Evolutionary conservation across 92 coral and sea anemone genomes (phyloP), one percentile per base, ranked within the genome.

Genomic region (Plumapathes pennacea): DNA sequence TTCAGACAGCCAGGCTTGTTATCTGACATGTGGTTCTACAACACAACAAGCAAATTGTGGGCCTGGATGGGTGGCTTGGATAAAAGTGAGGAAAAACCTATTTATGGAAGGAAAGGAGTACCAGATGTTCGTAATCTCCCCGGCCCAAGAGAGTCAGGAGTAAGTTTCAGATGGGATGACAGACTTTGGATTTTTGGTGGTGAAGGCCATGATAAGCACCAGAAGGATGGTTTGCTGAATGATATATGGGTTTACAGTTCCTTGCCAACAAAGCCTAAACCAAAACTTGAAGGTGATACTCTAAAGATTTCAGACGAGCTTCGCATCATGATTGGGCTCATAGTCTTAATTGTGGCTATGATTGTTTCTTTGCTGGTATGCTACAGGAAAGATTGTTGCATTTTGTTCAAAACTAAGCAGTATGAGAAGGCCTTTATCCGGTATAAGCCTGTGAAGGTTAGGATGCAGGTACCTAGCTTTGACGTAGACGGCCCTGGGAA

Each of bases 361-460:
- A 64, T 80, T 31, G 41, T 81, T 4, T 64, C 82, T 2, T 25
- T 94, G 30, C 47, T 66, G 18, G 38, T 60, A 17, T 94, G 96
- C 77, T 94, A 94, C 64, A 89, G 83, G 27, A 87, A 86, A 25
- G 99, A 94, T 57, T 81, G 96, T 26, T 80, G 67, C 21, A 25
- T 72, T 14, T 61, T 58, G 62, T 83, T 54, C 33, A 62, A 82
- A 77, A 51, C 71, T 22, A 67, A 56, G 32, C 74, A 71, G 43
- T 63, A 67, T 46, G 66, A 50, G 22, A 81, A 78, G 15, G 76
- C 82, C 47, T 79, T 74, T 4, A 73, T 88, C 43, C 83, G 73
- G 75, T 88, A 88, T 57, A 82, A 83, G 47, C 95, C 89, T 37
- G 80, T 86, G 10, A 67, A 77, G 52, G 89, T 83, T 7, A 70